These are phyloP conservation scores for Coelopa frigida DNA, from an alignment of 1,140 invertebrate genomes.

Conservation along the genomic window DNA sequence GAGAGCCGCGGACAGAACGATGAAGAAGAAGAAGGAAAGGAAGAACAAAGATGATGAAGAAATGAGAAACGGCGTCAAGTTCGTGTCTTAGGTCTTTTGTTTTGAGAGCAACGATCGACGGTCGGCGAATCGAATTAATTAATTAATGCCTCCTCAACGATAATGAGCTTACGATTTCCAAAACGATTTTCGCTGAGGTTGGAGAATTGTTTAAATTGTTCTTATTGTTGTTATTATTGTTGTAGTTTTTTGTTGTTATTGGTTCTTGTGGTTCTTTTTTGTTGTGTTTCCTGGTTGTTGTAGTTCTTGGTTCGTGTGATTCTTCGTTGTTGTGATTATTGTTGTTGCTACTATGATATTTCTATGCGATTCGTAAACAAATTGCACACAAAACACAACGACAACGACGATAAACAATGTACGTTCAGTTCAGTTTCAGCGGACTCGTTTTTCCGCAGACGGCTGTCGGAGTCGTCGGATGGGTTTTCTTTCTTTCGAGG, in stretches of 20 bases:
- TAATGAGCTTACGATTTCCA: neutral
- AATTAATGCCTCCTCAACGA: no score
- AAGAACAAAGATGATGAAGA: no score
- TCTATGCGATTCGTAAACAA: neutral
- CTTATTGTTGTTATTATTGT: neutral
- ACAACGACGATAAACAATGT: neutral
- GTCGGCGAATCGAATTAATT: no score
- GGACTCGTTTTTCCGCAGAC: neutral
- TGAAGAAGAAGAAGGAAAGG: constrained; percentile 12
- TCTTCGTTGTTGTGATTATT: no score
- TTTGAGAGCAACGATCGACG: constrained; percentile 17
- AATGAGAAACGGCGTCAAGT: no score
- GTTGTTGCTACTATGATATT: neutral
- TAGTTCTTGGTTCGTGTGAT: neutral
- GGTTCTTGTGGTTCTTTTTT: neutral
- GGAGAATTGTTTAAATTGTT: no score
- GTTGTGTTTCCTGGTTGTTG: neutral
- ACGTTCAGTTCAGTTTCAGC: neutral
- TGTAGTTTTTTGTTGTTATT: neutral
- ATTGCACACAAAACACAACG: neutral
- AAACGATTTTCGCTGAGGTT: neutral
- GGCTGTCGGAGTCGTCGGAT: constrained; percentile 4
- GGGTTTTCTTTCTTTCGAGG: no score
- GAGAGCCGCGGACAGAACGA: neutral
- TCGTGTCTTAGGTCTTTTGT: constrained; percentile 23